phyloP scores from a whole-genome alignment of 2,888 invertebrate species.

The Andricus quercusramuli region DNA sequence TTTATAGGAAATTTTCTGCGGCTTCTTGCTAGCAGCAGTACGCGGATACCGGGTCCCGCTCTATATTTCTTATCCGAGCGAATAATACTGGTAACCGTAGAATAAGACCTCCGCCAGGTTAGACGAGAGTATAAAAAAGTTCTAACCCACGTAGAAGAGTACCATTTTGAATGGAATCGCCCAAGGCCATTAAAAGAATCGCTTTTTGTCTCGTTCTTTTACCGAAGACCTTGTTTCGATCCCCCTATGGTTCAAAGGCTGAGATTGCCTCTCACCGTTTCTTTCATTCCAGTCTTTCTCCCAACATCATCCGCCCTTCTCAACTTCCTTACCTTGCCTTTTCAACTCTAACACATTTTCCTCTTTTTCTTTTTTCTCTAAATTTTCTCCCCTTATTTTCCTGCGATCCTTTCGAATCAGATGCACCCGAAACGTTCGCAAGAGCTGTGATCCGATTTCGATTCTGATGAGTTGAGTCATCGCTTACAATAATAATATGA shows the following conservation, averaged over 20 bases:
- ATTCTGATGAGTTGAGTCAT: slow-evolving; percentile 15
- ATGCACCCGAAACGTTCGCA: slow-evolving; percentile 58
- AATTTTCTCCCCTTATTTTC: slow-evolving; percentile 42
- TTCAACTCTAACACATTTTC: slow-evolving; percentile 43
- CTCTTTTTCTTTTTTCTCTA: not conserved
- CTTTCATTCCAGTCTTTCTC: slow-evolving; percentile 40
- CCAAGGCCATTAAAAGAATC: slow-evolving; percentile 69
- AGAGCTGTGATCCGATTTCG: slow-evolving; percentile 70
- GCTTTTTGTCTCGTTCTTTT: slow-evolving; percentile 63
- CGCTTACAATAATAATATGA: slow-evolving; percentile 48
- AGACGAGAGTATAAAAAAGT: slow-evolving; percentile 66
- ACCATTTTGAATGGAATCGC: slow-evolving; percentile 69
- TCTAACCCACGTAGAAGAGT: slow-evolving; percentile 70
- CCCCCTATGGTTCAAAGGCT: slow-evolving; percentile 43
- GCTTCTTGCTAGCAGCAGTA: slow-evolving; percentile 31
- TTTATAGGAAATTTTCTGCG: not conserved
- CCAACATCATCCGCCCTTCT: slow-evolving; percentile 42
- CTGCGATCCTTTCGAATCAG: slow-evolving; percentile 48
- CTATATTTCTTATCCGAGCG: slow-evolving; percentile 65
- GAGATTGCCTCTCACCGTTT: slow-evolving; percentile 46
- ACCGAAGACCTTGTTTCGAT: slow-evolving; percentile 51
- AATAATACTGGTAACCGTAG: slow-evolving; percentile 73
- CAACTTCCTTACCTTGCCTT: slow-evolving; percentile 41
- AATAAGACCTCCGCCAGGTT: slow-evolving; percentile 72
- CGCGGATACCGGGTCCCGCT: slow-evolving; percentile 27